Evolutionary conservation across 2,888 invertebrate species (phyloP).

Genomic region (Molorchus minor): DNA sequence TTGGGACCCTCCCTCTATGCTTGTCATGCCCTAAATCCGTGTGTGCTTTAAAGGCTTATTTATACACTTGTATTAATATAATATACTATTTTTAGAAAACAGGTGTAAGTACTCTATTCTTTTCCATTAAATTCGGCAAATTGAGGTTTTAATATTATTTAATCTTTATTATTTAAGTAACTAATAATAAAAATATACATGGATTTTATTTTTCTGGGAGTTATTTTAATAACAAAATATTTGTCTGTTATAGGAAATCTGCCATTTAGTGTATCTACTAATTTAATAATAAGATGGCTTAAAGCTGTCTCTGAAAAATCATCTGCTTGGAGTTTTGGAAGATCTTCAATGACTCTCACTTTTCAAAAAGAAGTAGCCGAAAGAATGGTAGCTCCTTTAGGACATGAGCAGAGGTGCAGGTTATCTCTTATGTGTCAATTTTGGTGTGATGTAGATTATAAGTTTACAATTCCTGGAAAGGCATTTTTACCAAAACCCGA

Average conservation of each 20-base stretch:
- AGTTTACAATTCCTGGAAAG: slow-evolving; percentile 86
- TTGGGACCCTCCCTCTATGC: too few species aligned
- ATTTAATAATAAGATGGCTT: slow-evolving; percentile 89
- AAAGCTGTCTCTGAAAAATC: slow-evolving; percentile 77
- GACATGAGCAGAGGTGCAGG: slow-evolving; percentile 75
- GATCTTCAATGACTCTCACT: slow-evolving; percentile 89
- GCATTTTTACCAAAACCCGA: slow-evolving; percentile 95
- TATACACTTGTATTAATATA: too few species aligned
- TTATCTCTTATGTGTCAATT: slow-evolving; percentile 96
- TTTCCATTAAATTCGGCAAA: too few species aligned
- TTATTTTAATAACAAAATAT: neutral
- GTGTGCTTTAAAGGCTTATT: too few species aligned
- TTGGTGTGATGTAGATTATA: slow-evolving; percentile 83
- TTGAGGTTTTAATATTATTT: too few species aligned
- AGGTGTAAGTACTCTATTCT: too few species aligned
- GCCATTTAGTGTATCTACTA: slow-evolving; percentile 96
- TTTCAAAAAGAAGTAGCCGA: slow-evolving; percentile 98
- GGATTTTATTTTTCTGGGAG: neutral
- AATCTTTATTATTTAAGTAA: too few species aligned
- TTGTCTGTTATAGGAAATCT: slow-evolving; percentile 70
- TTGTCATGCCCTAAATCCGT: too few species aligned
- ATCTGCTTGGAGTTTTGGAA: slow-evolving; percentile 83
- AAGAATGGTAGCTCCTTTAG: slow-evolving; percentile 81
- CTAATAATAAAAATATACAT: too few species aligned
- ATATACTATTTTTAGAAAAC: too few species aligned